Base-by-base conservation (phyloP, 2,797 vertebrate genomes). In the Luscinia megarhynchos region DNA sequence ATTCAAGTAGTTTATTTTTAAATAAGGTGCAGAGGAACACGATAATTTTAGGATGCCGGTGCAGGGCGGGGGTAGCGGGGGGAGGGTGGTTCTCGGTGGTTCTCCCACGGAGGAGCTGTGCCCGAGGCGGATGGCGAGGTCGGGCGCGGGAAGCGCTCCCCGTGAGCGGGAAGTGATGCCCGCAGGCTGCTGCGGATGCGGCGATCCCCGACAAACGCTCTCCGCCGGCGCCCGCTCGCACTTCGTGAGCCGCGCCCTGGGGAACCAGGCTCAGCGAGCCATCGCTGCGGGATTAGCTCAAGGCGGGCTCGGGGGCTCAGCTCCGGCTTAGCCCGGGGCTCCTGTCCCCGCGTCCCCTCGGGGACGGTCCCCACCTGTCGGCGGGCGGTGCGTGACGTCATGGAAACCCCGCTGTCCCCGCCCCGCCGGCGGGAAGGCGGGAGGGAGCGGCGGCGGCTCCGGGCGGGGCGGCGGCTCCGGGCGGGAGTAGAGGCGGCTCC, bases 321-420 rank as follows among this genome's bases (percentile, higher is more conserved):
- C 66, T 2, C 43, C 46, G 43, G 46, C 67, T 73, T 22, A 72
- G 32, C 61, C 29, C 30, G 8, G 8, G 5, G 6, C 34, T 53
- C 6, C 68, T 2, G 68, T 51, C 84, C 85, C 75, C 54, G n/a
- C 24, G 6, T 48, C 57, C 59, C 90, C 83, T 23, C 32, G 9
- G 41, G 36, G 4, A 10, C 41, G 19, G 76, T 43, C 50, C 86
- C 58, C 83, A 96, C 95, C 95, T 97, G 95, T 2, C 89, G 54
- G 36, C 87, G 46, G 91, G 77, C 55, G 6, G 82, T 16, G 72
- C 80, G 30, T 95, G 94, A 96, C 95, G 61, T 94, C 95, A 97
- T 78, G 94, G 93, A 96, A 96, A 94, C 88, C 80, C 90, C 72
- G 59, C 48, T 63, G 7, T 20, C n/a, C 73, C 55, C 67, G 16